A percentile compares a stretch with the other conserved stretches of the same genome.
These are phyloP conservation scores for Tenualosa ilisha DNA, from an alignment of 2,797 vertebrate genomes.

Conservation along the genomic window DNA sequence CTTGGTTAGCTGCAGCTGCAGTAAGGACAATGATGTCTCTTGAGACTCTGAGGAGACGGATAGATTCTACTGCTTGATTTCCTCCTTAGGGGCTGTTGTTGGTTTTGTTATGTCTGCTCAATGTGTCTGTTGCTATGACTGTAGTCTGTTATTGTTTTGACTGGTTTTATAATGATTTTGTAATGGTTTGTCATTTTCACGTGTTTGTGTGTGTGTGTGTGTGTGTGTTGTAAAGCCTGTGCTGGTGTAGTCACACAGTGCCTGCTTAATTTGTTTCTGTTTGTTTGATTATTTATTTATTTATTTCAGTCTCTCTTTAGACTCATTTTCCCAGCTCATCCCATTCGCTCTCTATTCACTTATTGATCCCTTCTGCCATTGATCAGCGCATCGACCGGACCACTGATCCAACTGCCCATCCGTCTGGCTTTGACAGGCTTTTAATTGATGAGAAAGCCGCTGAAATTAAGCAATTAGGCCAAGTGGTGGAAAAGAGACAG, in stretches of 20 bases:
- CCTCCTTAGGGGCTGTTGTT: not conserved
- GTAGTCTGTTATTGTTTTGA: not conserved
- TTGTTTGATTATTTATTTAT: constrained; percentile 15
- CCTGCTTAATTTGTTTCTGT: constrained; percentile 65
- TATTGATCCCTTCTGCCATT: constrained; percentile 76
- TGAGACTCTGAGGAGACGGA: not conserved
- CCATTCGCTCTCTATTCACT: constrained; percentile 75
- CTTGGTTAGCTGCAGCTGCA: not conserved
- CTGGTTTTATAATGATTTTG: not conserved
- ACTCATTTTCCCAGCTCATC: constrained; percentile 66
- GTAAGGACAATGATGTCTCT: not conserved
- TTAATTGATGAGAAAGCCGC: constrained; percentile 80
- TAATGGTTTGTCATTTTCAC: not conserved
- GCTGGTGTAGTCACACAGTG: not conserved
- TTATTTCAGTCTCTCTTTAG: constrained; percentile 56
- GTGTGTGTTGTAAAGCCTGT: constrained; percentile 50
- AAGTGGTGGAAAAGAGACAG: constrained; percentile 74
- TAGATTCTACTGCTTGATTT: not conserved
- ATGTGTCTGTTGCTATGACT: not conserved
- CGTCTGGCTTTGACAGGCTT: constrained; percentile 77
- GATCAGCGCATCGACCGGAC: constrained; percentile 72
- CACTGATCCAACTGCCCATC: constrained; percentile 77
- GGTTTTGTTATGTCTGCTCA: not conserved
- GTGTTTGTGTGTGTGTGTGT: constrained; percentile 45
- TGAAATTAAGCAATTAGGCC: constrained; percentile 82